A percentile compares a stretch with the other conserved stretches of the same genome.
These are phyloP conservation scores for Tetranychus truncatus DNA, from an alignment of 2,888 invertebrate genomes.

Conservation along the genomic window DNA sequence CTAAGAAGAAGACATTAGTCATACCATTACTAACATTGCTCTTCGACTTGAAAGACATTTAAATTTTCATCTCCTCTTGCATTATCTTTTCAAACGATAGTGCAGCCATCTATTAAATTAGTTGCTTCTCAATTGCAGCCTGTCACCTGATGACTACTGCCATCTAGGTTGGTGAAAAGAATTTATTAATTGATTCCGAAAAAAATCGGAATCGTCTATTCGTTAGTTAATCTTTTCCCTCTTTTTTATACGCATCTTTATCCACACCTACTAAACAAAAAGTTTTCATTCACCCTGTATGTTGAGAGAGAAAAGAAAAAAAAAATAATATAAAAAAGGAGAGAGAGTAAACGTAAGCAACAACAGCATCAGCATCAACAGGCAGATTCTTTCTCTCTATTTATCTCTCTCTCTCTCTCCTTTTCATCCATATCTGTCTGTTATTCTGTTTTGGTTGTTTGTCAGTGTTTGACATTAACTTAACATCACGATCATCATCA, in stretches of 20 bases:
- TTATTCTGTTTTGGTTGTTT: conserved; percentile 2
- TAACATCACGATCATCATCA: conserved; percentile 3
- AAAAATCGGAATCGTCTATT: too few species aligned
- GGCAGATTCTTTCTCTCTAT: background rate
- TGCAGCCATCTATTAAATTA: background rate
- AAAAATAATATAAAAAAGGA: conserved; percentile 8
- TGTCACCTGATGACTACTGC: too few species aligned
- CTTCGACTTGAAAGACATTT: too few species aligned
- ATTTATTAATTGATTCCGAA: too few species aligned
- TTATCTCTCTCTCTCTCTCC: conserved; percentile 9
- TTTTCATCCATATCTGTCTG: background rate
- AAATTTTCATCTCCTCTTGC: too few species aligned
- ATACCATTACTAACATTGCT: too few species aligned
- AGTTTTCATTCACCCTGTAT: background rate
- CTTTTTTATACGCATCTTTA: too few species aligned
- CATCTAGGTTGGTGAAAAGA: too few species aligned
- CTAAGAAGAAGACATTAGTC: too few species aligned
- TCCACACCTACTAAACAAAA: too few species aligned
- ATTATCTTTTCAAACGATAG: background rate
- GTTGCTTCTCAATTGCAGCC: background rate
- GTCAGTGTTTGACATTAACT: conserved; percentile 4
- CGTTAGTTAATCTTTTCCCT: too few species aligned
- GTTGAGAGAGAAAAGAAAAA: background rate
- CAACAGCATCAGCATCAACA: background rate
- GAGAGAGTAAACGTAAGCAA: background rate